Evolutionary conservation across 64 coral and sea anemone species (phyloP).

Genomic region (Montipora capricornis): DNA sequence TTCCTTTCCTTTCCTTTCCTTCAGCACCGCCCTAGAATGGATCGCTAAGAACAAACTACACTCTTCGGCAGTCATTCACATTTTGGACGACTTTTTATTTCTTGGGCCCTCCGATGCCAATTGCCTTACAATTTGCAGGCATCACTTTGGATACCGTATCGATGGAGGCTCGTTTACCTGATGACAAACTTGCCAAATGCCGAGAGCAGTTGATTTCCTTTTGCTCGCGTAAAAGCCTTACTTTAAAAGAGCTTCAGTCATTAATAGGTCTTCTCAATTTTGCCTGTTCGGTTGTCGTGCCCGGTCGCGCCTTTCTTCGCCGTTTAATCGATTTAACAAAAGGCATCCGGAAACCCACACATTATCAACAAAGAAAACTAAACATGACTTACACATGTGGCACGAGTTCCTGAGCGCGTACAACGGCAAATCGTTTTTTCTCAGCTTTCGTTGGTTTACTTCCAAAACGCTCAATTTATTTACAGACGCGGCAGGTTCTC

Average conservation of each 20-base stretch:
- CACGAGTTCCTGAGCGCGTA: not conserved
- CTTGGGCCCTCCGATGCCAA: not conserved
- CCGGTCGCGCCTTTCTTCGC: not conserved
- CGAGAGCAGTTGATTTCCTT: not conserved
- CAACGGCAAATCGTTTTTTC: not conserved
- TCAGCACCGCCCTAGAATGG: not conserved
- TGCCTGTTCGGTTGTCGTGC: not conserved
- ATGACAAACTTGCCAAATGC: not conserved
- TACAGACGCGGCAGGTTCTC: not conserved
- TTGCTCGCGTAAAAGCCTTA: not conserved
- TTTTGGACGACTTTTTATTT: not conserved
- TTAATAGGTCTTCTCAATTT: not conserved
- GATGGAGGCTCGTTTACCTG: not conserved
- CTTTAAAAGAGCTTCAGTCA: not conserved
- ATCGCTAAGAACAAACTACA: not conserved
- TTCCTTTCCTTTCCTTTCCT: too few relatives aligned
- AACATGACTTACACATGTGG: not conserved
- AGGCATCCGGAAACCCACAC: not conserved
- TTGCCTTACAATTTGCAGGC: not conserved
- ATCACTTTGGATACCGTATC: not conserved
- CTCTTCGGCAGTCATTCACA: not conserved
- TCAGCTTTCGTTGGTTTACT: not conserved
- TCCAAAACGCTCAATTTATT: not conserved
- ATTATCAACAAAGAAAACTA: not conserved
- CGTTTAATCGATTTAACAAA: not conserved